Evolutionary conservation across 2,113 vertebrate species (phyloP), one percentile per base, ranked within the genome.

Genomic region (Geococcyx californianus): DNA sequence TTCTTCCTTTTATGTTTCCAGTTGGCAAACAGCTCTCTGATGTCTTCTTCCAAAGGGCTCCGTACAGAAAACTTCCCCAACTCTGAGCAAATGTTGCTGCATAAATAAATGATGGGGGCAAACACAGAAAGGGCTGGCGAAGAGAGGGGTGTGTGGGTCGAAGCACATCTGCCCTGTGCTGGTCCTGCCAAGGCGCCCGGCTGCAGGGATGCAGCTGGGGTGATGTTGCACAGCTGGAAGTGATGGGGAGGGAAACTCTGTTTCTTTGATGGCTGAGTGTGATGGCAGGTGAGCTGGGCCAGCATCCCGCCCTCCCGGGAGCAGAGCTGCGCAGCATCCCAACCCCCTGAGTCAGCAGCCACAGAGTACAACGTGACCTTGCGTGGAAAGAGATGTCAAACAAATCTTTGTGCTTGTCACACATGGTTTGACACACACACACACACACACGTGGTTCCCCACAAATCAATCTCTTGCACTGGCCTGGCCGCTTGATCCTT

Each of bases 381-480:
- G 58, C 38, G 11, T 79, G 84, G 95, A 94, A 80, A 62, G 64
- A 82, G 80, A 81, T 91, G 87, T 96, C 97, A 94, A 80, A 92
- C 94, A 97, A 87, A 96, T 94, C 79, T 90, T 12, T 12, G 58
- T 54, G 83, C 92, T 95, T 17, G 73, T 94, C 81, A 67, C 93
- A 77, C 66, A 33, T 33, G 78, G 90, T 58, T 88, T 89, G 74
- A 89, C 47, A 29, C 47, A 34, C 59, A 15, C 49, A 29, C 47
- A 34, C 59, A 15, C 49, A 8, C 34, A 31, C 54, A 14, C 6
- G 0, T 54, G 2, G 79, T 29, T 84, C 79, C 79, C 59, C 3
- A 0, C 72, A 34, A 14, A 84, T 77, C 68, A 64, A 83, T 87
- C 83, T 75, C 68, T 9, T 0, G 44, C 24, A 1, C 6, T 45